Evolutionary conservation across 2,797 vertebrate genomes (phyloP), one percentile per base, ranked within the genome.

Genomic region (Pangasius krempfi): DNA sequence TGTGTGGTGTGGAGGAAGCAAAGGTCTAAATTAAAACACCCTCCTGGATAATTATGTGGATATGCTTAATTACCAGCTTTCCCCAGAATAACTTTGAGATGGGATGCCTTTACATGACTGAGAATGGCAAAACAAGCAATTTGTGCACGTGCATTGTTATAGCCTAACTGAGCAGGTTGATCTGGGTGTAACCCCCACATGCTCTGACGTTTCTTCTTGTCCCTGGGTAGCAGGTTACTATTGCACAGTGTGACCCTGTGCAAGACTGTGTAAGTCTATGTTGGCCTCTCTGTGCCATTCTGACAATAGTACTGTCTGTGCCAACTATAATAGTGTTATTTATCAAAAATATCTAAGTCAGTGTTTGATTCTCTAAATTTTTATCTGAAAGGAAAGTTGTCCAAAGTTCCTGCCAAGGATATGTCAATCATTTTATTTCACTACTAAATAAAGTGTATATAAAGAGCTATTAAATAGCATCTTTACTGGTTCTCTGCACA

Each of bases 31-130:
- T 88, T 88, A 80, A 58, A 90, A 88, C 66, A 88, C 85, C 91
- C 85, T 92, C 52, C 14, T 25, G 81, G 73, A 60, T 87, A 89
- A 89, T 91, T 89, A 91, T 84, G 73, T 79, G 76, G 82, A 91
- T 82, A 76, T 68, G 40, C 22, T 62, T 92, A 86, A 92, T 88
- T 90, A 52, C 89, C 87, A 84, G 87, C 70, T n/a, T 68, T 64
- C 85, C 84, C 87, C 70, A 92, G 64, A 92, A 92, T 88, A 90
- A 87, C 82, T 58, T 79, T 82, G 52, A 73, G 33, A 76, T 78
- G 27, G 58, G 73, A 89, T 79, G 81, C 52, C 86, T 70, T 86
- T 84, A 81, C 66, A 79, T 85, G 16, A 60, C 64, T 81, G 13
- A 50, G 70, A 87, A 85, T 80, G 25, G 50, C 33, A 75, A 85